Conservation (phyloP, 2,113 vertebrate species). For the Pluvianellus socialis region DNA sequence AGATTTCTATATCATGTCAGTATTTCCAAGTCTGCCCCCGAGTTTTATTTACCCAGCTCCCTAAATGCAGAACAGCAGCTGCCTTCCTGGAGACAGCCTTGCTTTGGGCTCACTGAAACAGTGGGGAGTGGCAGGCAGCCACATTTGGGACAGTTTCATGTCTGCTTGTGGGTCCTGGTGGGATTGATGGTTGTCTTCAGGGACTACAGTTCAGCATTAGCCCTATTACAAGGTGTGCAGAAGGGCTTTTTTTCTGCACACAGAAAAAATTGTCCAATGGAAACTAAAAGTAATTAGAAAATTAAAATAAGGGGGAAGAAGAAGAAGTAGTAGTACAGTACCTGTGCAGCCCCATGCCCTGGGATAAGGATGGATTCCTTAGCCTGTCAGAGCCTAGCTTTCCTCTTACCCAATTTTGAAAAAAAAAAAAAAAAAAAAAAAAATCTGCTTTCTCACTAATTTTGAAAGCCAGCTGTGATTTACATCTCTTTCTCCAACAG, state of each 20-base stretch:
- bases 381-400: neutral
- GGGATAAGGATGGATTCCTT: neutral
- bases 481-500: neutral
- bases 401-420: neutral
- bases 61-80: neutral
- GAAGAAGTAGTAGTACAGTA: no score
- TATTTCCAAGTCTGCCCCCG: neutral
- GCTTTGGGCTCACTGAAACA: neutral
- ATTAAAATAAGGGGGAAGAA: neutral
- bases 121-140: rapidly evolving
- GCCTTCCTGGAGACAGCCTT: neutral
- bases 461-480: constrained; percentile 4
- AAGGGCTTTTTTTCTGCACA: neutral
- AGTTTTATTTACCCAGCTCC: neutral
- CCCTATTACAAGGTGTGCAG: neutral
- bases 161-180: neutral
- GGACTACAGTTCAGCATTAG: neutral
- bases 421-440: neutral
- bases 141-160: neutral
- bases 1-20: neutral
- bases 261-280: neutral
- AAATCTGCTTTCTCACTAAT: neutral
- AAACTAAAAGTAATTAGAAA: neutral
- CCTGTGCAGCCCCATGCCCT: neutral
- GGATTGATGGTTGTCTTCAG: neutral